phyloP scores from a whole-genome alignment of 2,113 vertebrate species.

The Gobiocypris rarus region DNA sequence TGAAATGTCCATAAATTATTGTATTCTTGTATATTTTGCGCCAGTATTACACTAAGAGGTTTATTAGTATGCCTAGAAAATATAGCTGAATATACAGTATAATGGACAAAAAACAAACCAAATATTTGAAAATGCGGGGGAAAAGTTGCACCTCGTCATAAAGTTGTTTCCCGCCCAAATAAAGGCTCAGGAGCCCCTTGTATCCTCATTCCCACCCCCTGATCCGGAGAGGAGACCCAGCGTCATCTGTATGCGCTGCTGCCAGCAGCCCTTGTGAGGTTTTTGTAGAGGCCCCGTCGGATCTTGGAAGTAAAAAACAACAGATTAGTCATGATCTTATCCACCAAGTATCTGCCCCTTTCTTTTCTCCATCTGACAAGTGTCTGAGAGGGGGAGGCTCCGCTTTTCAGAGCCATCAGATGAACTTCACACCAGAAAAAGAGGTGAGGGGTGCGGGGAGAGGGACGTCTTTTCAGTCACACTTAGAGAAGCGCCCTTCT shows the following conservation, averaged over 20 bases:
- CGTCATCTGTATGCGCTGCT: slow-evolving; percentile 58
- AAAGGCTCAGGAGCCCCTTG: slow-evolving; percentile 10
- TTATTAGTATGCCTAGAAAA: background rate
- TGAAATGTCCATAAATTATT: no score
- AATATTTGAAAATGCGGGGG: background rate
- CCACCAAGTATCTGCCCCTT: slow-evolving; percentile 80
- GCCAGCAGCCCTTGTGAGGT: slow-evolving; percentile 69
- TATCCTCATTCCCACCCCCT: background rate
- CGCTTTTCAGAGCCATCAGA: slow-evolving; percentile 78
- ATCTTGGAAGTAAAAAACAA: slow-evolving; percentile 76
- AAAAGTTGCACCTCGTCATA: background rate
- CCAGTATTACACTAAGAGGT: background rate
- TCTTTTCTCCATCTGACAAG: slow-evolving; percentile 79
- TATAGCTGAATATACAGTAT: background rate
- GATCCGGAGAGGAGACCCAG: slow-evolving; percentile 9
- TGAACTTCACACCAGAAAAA: slow-evolving; percentile 79
- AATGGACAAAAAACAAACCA: background rate
- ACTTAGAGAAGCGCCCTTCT: slow-evolving; percentile 68
- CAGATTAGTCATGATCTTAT: slow-evolving; percentile 87
- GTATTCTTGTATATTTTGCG: no score
- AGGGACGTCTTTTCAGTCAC: slow-evolving; percentile 70
- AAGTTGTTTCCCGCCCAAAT: slow-evolving; percentile 39
- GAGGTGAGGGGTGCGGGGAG: slow-evolving; percentile 25
- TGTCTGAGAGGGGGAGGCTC: slow-evolving; percentile 78
- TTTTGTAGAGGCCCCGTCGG: slow-evolving; percentile 77